These are phyloP conservation scores for Helicoverpa zea DNA, from an alignment of 1,140 invertebrate genomes.

Conservation along the genomic window DNA sequence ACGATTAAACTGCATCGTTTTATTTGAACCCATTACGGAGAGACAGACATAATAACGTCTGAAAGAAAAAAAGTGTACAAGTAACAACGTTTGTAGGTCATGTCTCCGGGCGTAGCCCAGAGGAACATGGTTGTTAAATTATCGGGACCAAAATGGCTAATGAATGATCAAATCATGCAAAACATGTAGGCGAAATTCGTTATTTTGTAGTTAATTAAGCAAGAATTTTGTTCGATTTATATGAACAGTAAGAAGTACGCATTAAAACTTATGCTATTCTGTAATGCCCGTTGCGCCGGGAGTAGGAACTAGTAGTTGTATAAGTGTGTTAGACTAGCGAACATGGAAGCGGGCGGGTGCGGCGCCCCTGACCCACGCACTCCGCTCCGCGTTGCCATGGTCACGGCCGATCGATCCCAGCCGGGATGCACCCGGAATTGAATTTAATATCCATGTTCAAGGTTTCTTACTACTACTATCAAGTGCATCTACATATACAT, in stretches of 20 bases:
- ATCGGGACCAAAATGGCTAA: too few species aligned
- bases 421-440: constrained; percentile 74
- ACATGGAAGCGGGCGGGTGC: constrained; percentile 48
- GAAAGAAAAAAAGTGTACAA: constrained; percentile 1
- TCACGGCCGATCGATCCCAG: constrained; percentile 82
- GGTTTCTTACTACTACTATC: constrained; percentile 38
- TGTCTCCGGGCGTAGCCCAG: background rate
- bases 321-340: constrained; percentile 35
- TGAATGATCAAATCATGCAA: too few species aligned
- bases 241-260: background rate
- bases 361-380: constrained; percentile 82
- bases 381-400: constrained; percentile 78
- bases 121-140: background rate
- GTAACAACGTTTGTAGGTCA: background rate
- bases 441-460: constrained; percentile 54
- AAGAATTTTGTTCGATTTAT: too few species aligned
- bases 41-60: constrained; percentile 26
- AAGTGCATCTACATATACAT: constrained; percentile 27
- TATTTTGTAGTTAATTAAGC: too few species aligned
- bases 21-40: constrained; percentile 19
- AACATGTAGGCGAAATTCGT: too few species aligned
- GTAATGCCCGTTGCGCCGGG: background rate
- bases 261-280: background rate
- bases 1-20: constrained; percentile 24
- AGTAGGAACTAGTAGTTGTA: constrained; percentile 15